Conservation (phyloP, 2,113 vertebrate species). For the Plecotus auritus region DNA sequence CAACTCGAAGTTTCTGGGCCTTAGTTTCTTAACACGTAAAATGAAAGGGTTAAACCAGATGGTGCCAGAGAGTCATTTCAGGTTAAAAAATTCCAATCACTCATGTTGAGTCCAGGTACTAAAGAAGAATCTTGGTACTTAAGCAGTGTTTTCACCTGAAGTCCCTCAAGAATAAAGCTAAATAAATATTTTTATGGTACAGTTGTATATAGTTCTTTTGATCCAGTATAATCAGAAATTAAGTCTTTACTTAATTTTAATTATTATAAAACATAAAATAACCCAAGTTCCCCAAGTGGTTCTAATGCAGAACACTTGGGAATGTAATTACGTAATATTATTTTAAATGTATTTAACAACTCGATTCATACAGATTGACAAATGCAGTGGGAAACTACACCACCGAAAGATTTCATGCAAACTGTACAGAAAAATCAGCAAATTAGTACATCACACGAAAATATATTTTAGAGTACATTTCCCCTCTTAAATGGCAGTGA, state of each 20-base stretch:
- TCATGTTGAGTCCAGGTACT: background rate
- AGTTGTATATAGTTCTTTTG: constrained; percentile 29
- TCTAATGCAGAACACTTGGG: constrained; percentile 26
- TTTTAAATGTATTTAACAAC: constrained; percentile 51
- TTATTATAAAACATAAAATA: constrained; percentile 55
- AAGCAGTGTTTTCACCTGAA: background rate
- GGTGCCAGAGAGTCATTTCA: background rate
- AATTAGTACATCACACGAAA: background rate
- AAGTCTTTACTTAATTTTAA: constrained; percentile 40
- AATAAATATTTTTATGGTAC: background rate
- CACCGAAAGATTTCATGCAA: background rate
- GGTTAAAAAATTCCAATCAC: background rate
- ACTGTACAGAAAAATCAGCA: constrained; percentile 23
- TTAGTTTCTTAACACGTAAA: constrained; percentile 6
- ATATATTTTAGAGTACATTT: background rate
- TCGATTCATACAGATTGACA: constrained; percentile 29
- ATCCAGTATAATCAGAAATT: background rate
- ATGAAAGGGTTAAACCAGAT: background rate
- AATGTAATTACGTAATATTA: constrained; percentile 13
- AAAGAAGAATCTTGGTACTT: background rate
- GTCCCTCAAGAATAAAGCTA: constrained; percentile 3
- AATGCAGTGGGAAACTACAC: constrained; percentile 6
- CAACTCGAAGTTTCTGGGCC: background rate
- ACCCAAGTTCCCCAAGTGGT: background rate
- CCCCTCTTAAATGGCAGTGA: constrained; percentile 62